phyloP scores from a whole-genome alignment of 64 coral and sea anemone species.

The Acropora yongei region DNA sequence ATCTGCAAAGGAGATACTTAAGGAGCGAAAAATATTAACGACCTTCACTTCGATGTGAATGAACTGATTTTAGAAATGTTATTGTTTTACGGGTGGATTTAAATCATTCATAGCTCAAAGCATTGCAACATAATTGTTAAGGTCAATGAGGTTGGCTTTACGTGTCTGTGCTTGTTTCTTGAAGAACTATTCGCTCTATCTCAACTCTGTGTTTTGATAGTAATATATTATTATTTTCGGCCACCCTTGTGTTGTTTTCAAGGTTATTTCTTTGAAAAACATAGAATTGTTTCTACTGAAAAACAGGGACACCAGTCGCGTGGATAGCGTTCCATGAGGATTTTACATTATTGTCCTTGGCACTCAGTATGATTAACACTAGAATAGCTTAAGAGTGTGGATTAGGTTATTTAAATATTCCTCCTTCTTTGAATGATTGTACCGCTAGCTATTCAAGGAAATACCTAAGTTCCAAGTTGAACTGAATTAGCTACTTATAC shows the following conservation, averaged over 20 bases:
- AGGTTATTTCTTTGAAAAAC: background rate
- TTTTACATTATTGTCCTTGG: background rate
- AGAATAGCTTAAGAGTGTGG: too few species aligned
- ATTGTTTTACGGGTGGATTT: background rate
- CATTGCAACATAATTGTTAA: background rate
- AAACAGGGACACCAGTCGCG: background rate
- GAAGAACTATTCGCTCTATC: background rate
- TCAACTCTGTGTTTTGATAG: background rate
- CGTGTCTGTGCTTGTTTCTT: background rate
- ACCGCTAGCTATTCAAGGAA: too few species aligned
- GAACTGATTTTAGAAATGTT: background rate
- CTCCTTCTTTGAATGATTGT: too few species aligned
- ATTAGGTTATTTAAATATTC: too few species aligned
- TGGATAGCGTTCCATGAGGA: background rate
- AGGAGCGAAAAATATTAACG: too few species aligned
- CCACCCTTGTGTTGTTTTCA: background rate
- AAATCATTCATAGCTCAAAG: background rate
- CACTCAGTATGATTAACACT: background rate
- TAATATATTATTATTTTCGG: background rate
- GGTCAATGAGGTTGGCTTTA: background rate
- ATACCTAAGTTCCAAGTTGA: too few species aligned
- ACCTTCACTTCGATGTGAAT: too few species aligned
- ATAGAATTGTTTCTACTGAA: background rate
- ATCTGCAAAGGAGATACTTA: too few species aligned
- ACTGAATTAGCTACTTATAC: too few species aligned